Percentiles rank a stretch among this genome's conserved stretches.
Evolutionary conservation across 2,797 vertebrate species (phyloP).

Genomic region (Chaetodon trifasciatus): DNA sequence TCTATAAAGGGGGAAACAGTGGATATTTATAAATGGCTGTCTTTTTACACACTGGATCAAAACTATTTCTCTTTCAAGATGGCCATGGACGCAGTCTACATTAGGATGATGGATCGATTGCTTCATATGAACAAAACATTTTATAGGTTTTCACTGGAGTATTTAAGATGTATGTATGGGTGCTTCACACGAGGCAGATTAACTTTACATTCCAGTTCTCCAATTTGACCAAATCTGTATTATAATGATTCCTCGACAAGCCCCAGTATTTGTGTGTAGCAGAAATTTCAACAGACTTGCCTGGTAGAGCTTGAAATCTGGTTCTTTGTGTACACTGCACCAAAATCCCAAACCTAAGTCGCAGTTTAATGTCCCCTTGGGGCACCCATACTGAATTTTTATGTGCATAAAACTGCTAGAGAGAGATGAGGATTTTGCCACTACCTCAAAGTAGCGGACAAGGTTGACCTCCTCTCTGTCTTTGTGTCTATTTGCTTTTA

Average conservation of each 20-base stretch:
- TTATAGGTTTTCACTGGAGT: constrained; percentile 83
- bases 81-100: constrained; percentile 76
- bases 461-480: constrained; percentile 53
- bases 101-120: constrained; percentile 77
- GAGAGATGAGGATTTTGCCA: constrained; percentile 50
- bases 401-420: constrained; percentile 76
- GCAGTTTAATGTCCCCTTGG: constrained; percentile 52
- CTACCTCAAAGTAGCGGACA: constrained; percentile 31
- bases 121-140: constrained; percentile 48
- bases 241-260: constrained; percentile 27
- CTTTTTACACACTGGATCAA: constrained; percentile 84
- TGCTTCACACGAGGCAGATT: constrained; percentile 71
- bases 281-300: constrained; percentile 43
- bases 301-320: constrained; percentile 46
- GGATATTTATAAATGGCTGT: constrained; percentile 79
- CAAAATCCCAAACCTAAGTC: constrained; percentile 44
- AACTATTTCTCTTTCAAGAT: constrained; percentile 58
- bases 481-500: constrained; percentile 69
- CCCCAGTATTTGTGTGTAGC: constrained; percentile 50
- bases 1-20: constrained; percentile 13
- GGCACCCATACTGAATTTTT: constrained; percentile 73
- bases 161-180: constrained; percentile 77
- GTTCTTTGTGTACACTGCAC: constrained; percentile 34
- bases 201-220: constrained; percentile 52
- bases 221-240: constrained; percentile 42